Conservation (phyloP, 2,888 invertebrate genomes). For the Dryobotodes eremita region DNA sequence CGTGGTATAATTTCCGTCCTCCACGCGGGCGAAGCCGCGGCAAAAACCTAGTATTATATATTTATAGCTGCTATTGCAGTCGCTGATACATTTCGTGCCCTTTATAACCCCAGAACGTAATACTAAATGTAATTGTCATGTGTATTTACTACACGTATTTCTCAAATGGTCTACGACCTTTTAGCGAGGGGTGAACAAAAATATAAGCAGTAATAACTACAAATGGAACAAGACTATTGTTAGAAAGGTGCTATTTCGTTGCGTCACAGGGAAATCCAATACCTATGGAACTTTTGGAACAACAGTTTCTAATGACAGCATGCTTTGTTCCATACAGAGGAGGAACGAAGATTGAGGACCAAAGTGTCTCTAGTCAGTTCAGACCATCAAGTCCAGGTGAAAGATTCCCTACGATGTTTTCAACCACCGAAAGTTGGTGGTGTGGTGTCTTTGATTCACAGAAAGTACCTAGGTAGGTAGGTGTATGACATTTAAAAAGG, state of each 20-base stretch:
- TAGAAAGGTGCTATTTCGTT: background rate
- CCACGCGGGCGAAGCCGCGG: too few relatives aligned
- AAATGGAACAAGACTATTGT: conserved; percentile 9
- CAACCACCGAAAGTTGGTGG: background rate
- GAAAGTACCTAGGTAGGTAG: background rate
- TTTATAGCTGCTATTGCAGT: conserved; percentile 7
- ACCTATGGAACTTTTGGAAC: background rate
- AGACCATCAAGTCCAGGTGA: too few relatives aligned
- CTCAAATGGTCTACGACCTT: conserved; percentile 28
- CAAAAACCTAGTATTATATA: too few relatives aligned
- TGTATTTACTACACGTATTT: conserved; percentile 19
- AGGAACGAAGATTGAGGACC: background rate
- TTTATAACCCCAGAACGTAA: conserved; percentile 29
- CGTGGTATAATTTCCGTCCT: too few relatives aligned
- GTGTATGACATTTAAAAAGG: background rate
- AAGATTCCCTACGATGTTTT: background rate
- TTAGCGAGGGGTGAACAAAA: conserved; percentile 3
- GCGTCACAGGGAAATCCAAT: background rate
- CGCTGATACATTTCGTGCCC: conserved; percentile 32
- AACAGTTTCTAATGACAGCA: background rate
- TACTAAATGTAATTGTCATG: conserved; percentile 27
- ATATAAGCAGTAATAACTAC: conserved; percentile 3
- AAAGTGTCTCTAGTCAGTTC: background rate
- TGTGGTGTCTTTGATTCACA: background rate
- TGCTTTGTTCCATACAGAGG: background rate